A percentile compares a stretch with the other conserved stretches of the same genome.
Evolutionary conservation across 2,113 vertebrate species (phyloP).

Genomic region (Pangasianodon gigas): DNA sequence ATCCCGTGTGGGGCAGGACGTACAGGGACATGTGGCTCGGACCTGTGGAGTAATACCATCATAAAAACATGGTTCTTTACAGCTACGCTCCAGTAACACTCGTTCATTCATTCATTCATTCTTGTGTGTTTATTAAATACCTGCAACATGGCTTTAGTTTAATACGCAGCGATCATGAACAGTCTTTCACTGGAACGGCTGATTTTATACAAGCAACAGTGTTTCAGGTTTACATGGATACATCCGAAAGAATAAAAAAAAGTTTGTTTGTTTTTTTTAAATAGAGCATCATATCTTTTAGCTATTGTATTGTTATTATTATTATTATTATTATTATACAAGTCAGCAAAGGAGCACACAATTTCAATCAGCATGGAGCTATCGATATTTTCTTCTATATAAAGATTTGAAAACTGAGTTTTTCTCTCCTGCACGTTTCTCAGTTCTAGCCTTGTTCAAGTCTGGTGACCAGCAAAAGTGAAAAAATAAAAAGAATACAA

Average conservation of each 20-base stretch:
- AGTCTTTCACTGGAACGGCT: background rate
- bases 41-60: constrained; percentile 67
- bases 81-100: background rate
- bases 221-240: background rate
- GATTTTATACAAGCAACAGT: background rate
- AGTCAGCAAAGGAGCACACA: too few species aligned
- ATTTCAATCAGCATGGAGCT: too few species aligned
- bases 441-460: too few species aligned
- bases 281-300: too few species aligned
- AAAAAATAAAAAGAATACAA: too few species aligned
- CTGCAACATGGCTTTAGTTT: background rate
- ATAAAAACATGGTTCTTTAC: background rate
- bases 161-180: background rate
- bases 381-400: too few species aligned
- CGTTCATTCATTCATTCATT: background rate
- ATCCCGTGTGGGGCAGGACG: constrained; percentile 75
- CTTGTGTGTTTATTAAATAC: background rate
- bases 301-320: too few species aligned
- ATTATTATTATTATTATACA: too few species aligned
- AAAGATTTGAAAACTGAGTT: too few species aligned
- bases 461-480: too few species aligned
- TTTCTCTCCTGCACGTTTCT: too few species aligned
- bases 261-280: too few species aligned
- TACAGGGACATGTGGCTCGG: constrained; percentile 96
- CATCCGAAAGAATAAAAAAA: background rate